phyloP scores from a whole-genome alignment of 2,888 invertebrate species.

The Cephus runcator region DNA sequence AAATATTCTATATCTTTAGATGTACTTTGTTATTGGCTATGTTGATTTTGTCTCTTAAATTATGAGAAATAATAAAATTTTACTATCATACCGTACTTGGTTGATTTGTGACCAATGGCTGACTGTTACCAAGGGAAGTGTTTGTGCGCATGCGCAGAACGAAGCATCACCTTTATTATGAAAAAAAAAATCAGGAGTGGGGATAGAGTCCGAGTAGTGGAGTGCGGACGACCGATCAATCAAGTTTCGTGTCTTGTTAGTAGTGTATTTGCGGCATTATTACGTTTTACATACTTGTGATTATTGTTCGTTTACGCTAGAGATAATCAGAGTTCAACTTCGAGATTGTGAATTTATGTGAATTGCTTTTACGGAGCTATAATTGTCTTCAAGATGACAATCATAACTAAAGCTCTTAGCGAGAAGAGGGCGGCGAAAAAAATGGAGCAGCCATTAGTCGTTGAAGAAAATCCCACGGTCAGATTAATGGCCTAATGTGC shows the following conservation, averaged over 20 bases:
- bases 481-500: slow-evolving; percentile 46
- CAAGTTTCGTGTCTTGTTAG: not conserved
- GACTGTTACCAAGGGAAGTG: not conserved
- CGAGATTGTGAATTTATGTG: not conserved
- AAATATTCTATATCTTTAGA: not conserved
- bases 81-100: not conserved
- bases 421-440: slow-evolving; percentile 77
- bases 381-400: slow-evolving; percentile 73
- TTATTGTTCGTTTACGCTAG: not conserved
- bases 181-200: not conserved
- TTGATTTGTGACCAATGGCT: not conserved
- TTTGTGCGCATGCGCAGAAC: not conserved
- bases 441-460: slow-evolving; percentile 74
- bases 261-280: not conserved
- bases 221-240: not conserved
- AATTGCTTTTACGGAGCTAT: not conserved
- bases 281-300: not conserved
- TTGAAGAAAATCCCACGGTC: slow-evolving; percentile 65
- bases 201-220: not conserved
- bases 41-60: not conserved
- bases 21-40: not conserved
- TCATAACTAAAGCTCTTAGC: slow-evolving; percentile 79
- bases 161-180: not conserved
- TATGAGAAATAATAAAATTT: not conserved
- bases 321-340: not conserved